Evolutionary conservation across 2,888 invertebrate genomes (phyloP).

Genomic region (Tenodera sinensis): DNA sequence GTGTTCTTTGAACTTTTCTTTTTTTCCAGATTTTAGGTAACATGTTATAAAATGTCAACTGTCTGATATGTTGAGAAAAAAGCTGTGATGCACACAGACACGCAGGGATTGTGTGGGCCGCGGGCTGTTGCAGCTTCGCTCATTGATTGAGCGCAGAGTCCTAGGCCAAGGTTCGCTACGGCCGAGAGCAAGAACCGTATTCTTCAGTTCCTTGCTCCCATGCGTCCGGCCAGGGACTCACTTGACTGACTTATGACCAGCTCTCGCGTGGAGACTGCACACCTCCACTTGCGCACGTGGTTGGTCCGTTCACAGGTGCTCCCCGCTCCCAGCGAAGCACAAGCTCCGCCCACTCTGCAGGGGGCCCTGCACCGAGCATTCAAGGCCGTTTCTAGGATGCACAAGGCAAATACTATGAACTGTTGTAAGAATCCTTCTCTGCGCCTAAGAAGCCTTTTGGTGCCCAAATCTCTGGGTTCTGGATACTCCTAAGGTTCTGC

Average conservation of each 20-base stretch:
- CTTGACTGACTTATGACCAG: neutral
- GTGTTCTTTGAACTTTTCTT: no score
- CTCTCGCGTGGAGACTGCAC: neutral
- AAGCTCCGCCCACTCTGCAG: neutral
- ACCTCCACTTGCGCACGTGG: constrained; percentile 13
- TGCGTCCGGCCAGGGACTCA: neutral
- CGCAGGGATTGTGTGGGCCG: no score
- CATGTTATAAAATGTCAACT: no score
- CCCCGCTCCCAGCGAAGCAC: neutral
- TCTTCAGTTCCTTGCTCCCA: neutral
- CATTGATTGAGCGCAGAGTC: neutral
- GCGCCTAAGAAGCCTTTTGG: neutral
- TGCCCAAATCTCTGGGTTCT: neutral
- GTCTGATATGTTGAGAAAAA: no score
- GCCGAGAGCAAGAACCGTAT: neutral
- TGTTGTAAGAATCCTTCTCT: neutral
- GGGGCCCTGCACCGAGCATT: constrained; percentile 9
- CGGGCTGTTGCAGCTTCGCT: neutral
- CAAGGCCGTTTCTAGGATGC: constrained; percentile 1
- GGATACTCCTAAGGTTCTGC: no score
- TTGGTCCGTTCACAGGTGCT: constrained; percentile 28
- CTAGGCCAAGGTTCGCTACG: neutral
- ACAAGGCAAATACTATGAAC: neutral
- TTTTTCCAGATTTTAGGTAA: no score
- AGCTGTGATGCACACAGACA: no score